Evolutionary conservation across 2,888 invertebrate genomes (phyloP).

Genomic region (Hypomecis punctinalis): DNA sequence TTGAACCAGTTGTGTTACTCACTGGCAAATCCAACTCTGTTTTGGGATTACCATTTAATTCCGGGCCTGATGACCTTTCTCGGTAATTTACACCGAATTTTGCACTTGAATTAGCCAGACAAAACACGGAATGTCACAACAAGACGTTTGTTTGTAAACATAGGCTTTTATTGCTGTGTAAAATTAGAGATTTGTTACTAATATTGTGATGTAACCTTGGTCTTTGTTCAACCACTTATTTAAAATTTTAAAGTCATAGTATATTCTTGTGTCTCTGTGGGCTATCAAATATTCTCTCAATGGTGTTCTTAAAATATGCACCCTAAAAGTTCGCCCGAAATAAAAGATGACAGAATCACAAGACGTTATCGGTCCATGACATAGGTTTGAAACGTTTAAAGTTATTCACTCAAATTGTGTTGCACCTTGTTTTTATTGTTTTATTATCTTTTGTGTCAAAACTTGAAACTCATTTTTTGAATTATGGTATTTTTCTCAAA

Average conservation of each 20-base stretch:
- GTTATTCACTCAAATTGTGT: no score
- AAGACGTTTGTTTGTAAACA: constrained; percentile 24
- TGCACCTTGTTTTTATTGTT: no score
- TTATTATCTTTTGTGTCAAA: no score
- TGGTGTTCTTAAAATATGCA: constrained; percentile 13
- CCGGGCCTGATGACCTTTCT: neutral
- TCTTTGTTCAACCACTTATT: neutral
- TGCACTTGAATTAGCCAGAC: neutral
- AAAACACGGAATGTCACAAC: constrained; percentile 7
- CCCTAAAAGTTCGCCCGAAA: neutral
- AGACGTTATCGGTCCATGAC: neutral
- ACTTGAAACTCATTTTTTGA: no score
- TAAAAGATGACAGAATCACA: neutral
- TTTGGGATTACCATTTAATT: neutral
- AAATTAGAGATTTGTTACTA: neutral
- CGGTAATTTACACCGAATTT: constrained; percentile 7
- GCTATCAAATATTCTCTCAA: neutral
- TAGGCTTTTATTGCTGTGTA: neutral
- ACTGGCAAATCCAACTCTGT: no score
- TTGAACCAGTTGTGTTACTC: constrained; percentile 1
- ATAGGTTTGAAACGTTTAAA: neutral
- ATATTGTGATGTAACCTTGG: constrained; percentile 1
- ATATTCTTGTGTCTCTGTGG: no score
- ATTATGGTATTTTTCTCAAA: no score
- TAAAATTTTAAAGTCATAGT: no score